Conservation (phyloP, 2,888 invertebrate genomes). For the Yponomeuta plumbellus region DNA sequence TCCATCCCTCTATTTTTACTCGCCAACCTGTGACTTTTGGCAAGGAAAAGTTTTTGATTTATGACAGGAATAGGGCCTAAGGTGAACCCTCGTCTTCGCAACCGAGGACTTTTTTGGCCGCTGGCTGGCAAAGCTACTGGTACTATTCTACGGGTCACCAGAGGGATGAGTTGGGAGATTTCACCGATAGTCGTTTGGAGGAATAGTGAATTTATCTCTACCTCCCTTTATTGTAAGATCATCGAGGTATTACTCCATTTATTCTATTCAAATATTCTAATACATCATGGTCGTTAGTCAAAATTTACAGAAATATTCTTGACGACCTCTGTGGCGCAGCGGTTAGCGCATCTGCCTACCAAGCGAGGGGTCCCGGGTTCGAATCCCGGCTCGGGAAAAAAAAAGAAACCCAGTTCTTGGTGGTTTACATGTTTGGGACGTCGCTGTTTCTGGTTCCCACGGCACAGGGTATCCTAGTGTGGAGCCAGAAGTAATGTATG, state of each 20-base stretch:
- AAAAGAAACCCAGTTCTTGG: no score
- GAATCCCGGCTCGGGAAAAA: no score
- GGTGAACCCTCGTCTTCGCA: neutral
- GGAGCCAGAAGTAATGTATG: no score
- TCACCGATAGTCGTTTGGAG: neutral
- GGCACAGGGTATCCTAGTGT: no score
- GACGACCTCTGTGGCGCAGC: no score
- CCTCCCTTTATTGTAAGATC: neutral
- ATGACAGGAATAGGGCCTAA: neutral
- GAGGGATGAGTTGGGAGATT: neutral
- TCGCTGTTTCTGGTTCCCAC: no score
- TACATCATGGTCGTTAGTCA: no score
- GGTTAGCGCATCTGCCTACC: no score
- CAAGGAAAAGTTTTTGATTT: constrained; percentile 3
- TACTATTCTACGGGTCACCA: neutral
- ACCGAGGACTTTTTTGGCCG: neutral
- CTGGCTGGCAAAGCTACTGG: neutral
- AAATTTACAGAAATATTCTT: no score
- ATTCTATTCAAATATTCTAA: no score
- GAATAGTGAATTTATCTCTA: neutral
- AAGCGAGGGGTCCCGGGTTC: no score
- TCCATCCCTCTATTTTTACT: neutral
- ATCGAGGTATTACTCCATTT: neutral
- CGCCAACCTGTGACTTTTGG: neutral
- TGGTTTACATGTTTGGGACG: no score